Percentiles rank a stretch among this genome's conserved stretches.
phyloP scores from a whole-genome alignment of 2,888 invertebrate species.

The Pemphredon lugubris region DNA sequence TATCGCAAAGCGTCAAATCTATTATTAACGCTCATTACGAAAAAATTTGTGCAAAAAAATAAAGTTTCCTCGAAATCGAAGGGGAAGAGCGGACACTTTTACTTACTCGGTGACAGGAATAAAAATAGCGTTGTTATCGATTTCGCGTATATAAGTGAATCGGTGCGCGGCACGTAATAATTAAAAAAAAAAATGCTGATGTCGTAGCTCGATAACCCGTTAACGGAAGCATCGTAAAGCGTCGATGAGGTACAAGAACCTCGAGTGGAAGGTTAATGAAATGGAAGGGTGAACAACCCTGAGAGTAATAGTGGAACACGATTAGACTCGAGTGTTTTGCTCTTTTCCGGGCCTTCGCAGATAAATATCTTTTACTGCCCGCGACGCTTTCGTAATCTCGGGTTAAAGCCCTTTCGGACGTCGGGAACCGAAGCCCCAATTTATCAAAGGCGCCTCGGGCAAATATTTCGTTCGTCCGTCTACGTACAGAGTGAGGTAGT shows the following conservation, averaged over 20 bases:
- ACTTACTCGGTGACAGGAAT: constrained; percentile 29
- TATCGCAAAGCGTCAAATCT: too few relatives aligned
- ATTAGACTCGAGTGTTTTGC: constrained; percentile 41
- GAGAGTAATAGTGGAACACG: constrained; percentile 55
- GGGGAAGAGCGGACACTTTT: constrained; percentile 2
- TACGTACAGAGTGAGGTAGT: too few relatives aligned
- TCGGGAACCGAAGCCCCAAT: too few relatives aligned
- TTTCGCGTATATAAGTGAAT: constrained; percentile 40
- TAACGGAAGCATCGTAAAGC: constrained; percentile 58
- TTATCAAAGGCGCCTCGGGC: too few relatives aligned
- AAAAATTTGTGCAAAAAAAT: too few relatives aligned
- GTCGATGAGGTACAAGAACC: constrained; percentile 59
- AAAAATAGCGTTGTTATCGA: constrained; percentile 40
- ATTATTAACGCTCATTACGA: too few relatives aligned
- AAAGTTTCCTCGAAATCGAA: not conserved
- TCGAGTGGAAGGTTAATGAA: constrained; percentile 67
- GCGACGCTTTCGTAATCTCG: constrained; percentile 24
- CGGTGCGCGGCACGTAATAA: constrained; percentile 31
- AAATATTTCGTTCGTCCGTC: too few relatives aligned
- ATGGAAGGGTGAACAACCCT: constrained; percentile 73
- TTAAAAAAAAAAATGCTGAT: constrained; percentile 31
- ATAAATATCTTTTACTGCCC: constrained; percentile 23
- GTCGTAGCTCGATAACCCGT: constrained; percentile 39
- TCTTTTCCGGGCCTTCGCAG: constrained; percentile 26
- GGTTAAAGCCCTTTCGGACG: too few relatives aligned